These are phyloP conservation scores for Minunthozetes semirufus DNA, from an alignment of 2,888 invertebrate genomes.

Conservation along the genomic window DNA sequence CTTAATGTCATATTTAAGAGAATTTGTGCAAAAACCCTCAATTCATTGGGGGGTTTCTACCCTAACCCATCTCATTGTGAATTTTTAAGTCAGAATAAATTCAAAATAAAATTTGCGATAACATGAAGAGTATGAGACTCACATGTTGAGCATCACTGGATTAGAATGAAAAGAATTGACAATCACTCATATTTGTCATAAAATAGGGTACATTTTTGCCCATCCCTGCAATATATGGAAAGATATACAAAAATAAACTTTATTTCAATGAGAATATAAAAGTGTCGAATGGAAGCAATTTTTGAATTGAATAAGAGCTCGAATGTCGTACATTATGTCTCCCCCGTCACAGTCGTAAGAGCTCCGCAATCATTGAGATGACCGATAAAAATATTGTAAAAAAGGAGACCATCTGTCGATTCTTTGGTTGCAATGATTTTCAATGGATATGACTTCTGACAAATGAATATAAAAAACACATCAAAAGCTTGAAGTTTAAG, in stretches of 20 bases:
- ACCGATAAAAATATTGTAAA: constrained; percentile 23
- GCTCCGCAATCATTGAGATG: constrained; percentile 15
- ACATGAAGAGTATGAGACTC: too few relatives aligned
- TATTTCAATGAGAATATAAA: neutral
- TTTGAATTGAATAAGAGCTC: neutral
- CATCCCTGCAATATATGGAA: neutral
- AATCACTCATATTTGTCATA: too few relatives aligned
- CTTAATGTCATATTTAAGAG: too few relatives aligned
- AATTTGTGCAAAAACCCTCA: too few relatives aligned
- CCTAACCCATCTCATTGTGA: too few relatives aligned
- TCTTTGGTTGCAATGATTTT: neutral
- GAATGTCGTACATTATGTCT: constrained; percentile 6
- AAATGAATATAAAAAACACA: constrained; percentile 14
- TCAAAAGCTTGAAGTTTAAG: constrained; percentile 4
- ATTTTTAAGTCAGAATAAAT: too few relatives aligned
- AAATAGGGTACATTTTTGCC: too few relatives aligned
- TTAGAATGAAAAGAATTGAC: too few relatives aligned
- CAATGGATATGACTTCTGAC: constrained; percentile 23
- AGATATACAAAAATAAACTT: neutral
- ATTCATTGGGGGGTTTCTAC: too few relatives aligned
- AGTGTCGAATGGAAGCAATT: neutral
- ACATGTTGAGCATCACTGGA: too few relatives aligned
- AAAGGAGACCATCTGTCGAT: constrained; percentile 16
- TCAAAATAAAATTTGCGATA: too few relatives aligned
- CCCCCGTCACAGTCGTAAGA: constrained; percentile 16